Base-by-base conservation (phyloP, 2,113 vertebrate genomes). In the Pomatorhinus ruficollis region DNA sequence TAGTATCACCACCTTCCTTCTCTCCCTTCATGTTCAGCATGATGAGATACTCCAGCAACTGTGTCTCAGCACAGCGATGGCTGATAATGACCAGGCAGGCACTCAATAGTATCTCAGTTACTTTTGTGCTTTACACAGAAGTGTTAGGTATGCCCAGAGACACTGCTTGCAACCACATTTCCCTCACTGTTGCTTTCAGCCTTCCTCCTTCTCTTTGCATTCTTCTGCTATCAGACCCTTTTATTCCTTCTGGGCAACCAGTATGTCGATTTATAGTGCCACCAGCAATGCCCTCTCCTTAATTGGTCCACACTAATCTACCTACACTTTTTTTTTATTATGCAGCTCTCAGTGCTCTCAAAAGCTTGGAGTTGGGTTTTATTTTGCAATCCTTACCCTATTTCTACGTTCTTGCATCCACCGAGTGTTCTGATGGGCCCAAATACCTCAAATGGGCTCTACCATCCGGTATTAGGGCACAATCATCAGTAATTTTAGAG, bases 271-370 rank as follows among this genome's bases (percentile, higher is more conserved):
- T 91, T 60, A 61, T 57, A 87, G 23, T 2, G 7, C 17, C n/a
- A 93, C 21, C 39, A 91, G 45, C 9, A 56, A 49, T 56, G 37
- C 15, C 28, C 25, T 47, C 30, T 81, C 64, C n/a, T 91, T 54
- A 91, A 64, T 0, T 59, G 53, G 13, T 33, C 49, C 28, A 30
- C n/a, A 60, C 7, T 61, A 49, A 66, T 65, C 76, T 31, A 85
- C 23, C 24, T 16, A 39, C 10, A 3, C 0, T 0, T 13, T 25
- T 13, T 25, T 27, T 68, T 63, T 52, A 20, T 6, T n/a, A 11
- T 5, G n/a, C 17, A 77, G 42, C 9, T 47, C 50, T 77, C 2
- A 0, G 25, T 27, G 25, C 31, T 90, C 28, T 76, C 25, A 9
- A 85, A 93, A 79, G 65, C 31, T 64, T 54, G 52, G 5, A 52